A percentile compares a stretch with the other conserved stretches of the same genome.
Evolutionary conservation across 1,140 invertebrate species (phyloP).

Genomic region (Psix sp.): DNA sequence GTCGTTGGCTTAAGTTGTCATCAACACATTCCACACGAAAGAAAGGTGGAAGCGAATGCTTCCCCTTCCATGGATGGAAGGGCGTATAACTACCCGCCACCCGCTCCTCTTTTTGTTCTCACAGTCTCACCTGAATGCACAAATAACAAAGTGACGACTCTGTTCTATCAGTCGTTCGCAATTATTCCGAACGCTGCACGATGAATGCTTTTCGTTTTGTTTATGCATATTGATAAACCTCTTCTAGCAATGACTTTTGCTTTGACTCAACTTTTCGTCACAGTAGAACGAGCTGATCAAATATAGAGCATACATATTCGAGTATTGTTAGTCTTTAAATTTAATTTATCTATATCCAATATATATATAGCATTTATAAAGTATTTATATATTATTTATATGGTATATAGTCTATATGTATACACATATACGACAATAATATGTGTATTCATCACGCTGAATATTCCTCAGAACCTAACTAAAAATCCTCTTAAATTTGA

Average conservation of each 20-base stretch:
- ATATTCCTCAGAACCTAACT: too few species aligned
- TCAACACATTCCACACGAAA: constrained; percentile 57
- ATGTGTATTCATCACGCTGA: too few species aligned
- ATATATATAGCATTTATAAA: too few species aligned
- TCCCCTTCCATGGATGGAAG: neutral
- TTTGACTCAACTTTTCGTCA: constrained; percentile 12
- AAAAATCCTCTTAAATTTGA: too few species aligned
- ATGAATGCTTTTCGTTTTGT: constrained; percentile 21
- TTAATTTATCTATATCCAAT: too few species aligned
- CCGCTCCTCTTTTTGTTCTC: neutral
- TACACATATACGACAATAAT: too few species aligned
- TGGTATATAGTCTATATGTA: too few species aligned
- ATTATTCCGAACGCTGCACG: constrained; percentile 25
- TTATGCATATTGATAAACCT: constrained; percentile 30
- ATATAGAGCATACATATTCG: too few species aligned
- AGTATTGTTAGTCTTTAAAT: too few species aligned
- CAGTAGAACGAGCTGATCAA: too few species aligned
- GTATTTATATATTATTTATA: too few species aligned
- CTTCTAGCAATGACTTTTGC: neutral
- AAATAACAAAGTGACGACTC: constrained; percentile 43
- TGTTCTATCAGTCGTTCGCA: constrained; percentile 30
- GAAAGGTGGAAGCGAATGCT: too few species aligned
- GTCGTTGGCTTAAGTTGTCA: constrained; percentile 60
- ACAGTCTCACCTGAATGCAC: constrained; percentile 35
- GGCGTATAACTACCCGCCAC: neutral